Evolutionary conservation across 2,888 invertebrate species (phyloP).

Genomic region (Lasioglossum calceatum): DNA sequence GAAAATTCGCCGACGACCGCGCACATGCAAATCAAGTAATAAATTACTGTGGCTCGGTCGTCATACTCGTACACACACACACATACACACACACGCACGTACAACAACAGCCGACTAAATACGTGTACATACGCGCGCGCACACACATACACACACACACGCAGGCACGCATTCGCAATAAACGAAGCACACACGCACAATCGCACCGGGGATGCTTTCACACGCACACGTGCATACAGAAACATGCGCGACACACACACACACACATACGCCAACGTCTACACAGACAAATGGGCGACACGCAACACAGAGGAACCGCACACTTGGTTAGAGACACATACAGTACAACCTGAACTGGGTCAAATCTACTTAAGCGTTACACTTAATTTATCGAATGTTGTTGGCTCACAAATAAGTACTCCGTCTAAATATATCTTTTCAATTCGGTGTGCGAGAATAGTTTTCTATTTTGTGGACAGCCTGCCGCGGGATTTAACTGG

Average conservation of each 20-base stretch:
- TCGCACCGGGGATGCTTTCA: background rate
- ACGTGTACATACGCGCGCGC: background rate
- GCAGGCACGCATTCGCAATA: background rate
- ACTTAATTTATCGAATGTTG: constrained; percentile 66
- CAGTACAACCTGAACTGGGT: constrained; percentile 62
- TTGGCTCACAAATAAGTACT: constrained; percentile 64
- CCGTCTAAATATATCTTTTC: constrained; percentile 56
- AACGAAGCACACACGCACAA: background rate
- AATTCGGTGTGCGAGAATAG: constrained; percentile 57
- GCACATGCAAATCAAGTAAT: constrained; percentile 57
- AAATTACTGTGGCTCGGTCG: constrained; percentile 63
- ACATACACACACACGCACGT: background rate
- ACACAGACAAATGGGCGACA: constrained; percentile 40
- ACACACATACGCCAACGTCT: background rate
- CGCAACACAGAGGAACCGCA: constrained; percentile 64
- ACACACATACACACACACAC: background rate
- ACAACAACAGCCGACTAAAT: background rate
- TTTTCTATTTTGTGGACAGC: constrained; percentile 29
- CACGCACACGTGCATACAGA: background rate
- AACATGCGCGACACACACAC: background rate
- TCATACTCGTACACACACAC: constrained; percentile 35
- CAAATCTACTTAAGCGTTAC: constrained; percentile 66
- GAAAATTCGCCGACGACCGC: constrained; percentile 50
- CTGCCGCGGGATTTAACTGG: background rate
- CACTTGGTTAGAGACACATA: constrained; percentile 62